Base-by-base conservation (phyloP, 2,888 invertebrate species). In the Ligdia adustata region DNA sequence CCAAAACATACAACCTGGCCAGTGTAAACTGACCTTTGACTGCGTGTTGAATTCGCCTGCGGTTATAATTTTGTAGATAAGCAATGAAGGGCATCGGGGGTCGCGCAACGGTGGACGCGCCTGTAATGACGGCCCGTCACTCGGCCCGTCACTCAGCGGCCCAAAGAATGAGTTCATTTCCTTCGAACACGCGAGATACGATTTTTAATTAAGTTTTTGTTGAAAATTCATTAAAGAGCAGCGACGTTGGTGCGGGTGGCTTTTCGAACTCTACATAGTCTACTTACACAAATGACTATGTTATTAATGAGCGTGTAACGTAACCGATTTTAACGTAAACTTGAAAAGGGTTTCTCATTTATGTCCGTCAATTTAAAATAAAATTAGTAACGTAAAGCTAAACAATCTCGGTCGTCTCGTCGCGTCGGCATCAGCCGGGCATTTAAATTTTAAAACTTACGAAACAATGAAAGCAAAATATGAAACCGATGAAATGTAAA, bases 121-220 rank as follows among this genome's bases (percentile, higher is more conserved):
- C 53, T 57, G 69, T 87, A 86, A 88, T 87, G 86, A 86, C 75
- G 79, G 69, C 71, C 81, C 84, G 85, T 87, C 88, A 82, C 76
- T 82, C 77, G 66, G 62, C 54, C 81, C 85, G 89, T 89, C 89
- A 89, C 76, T 87, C 87, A 84, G 69, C 76, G 77, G 75, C 78
- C 74, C 82, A 69, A 82, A 83, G 87, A 88, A 90, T 88, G 89
- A 88, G 89, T 89, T 90, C 89, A 90, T 90, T 90, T 90, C 89
- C 89, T 89, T 82, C 82, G 82, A 83, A 81, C 86, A 82, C 79
- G 80, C 78, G 79, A 87, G 88, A 89, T 87, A 89, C 85, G 79
- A 83, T 88, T 88, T 90, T 90, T 89, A 90, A 90, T 90, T 90
- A 90, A 87, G 88, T 89, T 89, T 90, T 88, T 88, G 88, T 87